phyloP scores from a whole-genome alignment of 2,113 vertebrate species.

The Embiotoca jacksoni region DNA sequence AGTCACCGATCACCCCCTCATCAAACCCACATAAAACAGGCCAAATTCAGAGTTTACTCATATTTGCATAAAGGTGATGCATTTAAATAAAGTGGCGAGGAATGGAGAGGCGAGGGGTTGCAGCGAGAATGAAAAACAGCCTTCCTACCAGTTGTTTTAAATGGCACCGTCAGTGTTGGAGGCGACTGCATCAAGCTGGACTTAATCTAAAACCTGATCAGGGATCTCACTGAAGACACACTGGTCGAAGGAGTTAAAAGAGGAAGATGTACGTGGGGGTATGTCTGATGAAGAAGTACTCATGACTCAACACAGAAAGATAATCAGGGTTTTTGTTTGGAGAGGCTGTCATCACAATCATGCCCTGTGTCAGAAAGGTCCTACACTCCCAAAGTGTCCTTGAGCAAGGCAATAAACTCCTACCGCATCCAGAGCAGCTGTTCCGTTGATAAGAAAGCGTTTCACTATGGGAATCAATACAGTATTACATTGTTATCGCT shows the following conservation, averaged over 20 bases:
- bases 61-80: constrained; percentile 59
- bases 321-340: not conserved
- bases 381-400: constrained; percentile 31
- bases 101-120: constrained; percentile 25
- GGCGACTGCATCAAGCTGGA: not conserved
- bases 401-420: constrained; percentile 40
- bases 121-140: constrained; percentile 5
- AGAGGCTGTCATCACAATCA: not conserved
- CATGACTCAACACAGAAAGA: not conserved
- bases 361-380: constrained; percentile 9
- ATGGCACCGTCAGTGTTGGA: constrained; percentile 1
- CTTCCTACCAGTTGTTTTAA: constrained; percentile 10
- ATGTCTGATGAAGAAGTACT: no score
- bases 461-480: constrained; percentile 31
- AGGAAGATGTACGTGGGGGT: no score
- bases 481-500: constrained; percentile 51
- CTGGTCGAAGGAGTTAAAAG: constrained; percentile 1
- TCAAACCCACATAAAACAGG: constrained; percentile 43
- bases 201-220: not conserved
- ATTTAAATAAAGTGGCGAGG: constrained; percentile 30
- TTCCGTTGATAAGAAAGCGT: constrained; percentile 29
- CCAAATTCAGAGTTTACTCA: constrained; percentile 28
- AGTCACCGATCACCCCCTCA: constrained; percentile 33
- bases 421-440: constrained; percentile 38
- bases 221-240: not conserved